Evolutionary conservation across 1,140 invertebrate genomes (phyloP).

Genomic region (Drosophila rhopaloa): DNA sequence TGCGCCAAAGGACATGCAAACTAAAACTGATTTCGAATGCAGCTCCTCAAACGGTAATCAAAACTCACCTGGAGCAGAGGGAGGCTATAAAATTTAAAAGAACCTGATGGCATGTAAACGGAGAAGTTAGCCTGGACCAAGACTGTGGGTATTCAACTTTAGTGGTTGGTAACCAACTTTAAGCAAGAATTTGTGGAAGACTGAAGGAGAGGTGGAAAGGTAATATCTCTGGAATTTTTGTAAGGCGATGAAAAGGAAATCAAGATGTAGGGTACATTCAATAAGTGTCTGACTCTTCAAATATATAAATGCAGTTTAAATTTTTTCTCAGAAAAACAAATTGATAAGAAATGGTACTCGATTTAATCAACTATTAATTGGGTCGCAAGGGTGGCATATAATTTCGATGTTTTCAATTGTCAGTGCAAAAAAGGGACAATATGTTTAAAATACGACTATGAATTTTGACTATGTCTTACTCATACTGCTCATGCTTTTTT

Average conservation of each 20-base stretch:
- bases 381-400: too few species aligned
- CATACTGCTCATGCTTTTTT: too few species aligned
- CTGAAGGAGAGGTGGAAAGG: background rate
- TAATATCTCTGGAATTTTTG: conserved; percentile 8
- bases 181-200: conserved; percentile 6
- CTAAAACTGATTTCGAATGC: conserved; percentile 79
- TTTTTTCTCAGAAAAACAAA: too few species aligned
- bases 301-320: background rate
- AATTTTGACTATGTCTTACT: too few species aligned
- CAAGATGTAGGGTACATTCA: background rate
- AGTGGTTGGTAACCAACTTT: conserved; percentile 31
- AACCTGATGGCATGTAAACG: conserved; percentile 72
- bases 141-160: conserved; percentile 19
- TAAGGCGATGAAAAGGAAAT: background rate
- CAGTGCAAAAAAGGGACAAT: too few species aligned
- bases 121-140: conserved; percentile 31
- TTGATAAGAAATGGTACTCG: too few species aligned
- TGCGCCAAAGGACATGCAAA: conserved; percentile 76
- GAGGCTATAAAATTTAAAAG: conserved; percentile 40
- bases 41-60: conserved; percentile 61
- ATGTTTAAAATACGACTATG: too few species aligned
- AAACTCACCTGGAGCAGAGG: conserved; percentile 18
- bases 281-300: background rate
- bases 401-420: too few species aligned
- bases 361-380: too few species aligned